Percentiles rank a stretch among this genome's conserved stretches.
These are phyloP conservation scores for Parauchenoglanis ngamensis DNA, from an alignment of 2,797 vertebrate species.

Conservation along the genomic window DNA sequence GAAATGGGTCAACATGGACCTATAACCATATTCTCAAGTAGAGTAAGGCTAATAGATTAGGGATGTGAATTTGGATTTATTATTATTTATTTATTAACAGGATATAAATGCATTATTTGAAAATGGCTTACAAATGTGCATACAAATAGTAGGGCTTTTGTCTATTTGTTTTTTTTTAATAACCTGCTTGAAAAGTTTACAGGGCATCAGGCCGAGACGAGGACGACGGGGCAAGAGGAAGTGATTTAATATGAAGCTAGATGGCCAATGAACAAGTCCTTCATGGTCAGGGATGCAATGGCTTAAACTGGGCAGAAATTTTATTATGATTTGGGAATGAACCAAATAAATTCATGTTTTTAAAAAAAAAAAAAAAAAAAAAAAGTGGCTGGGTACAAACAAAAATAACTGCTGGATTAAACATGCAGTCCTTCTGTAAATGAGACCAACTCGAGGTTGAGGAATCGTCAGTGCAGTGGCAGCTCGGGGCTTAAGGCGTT, in stretches of 20 bases:
- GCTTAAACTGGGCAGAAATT: background rate
- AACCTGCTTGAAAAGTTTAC: background rate
- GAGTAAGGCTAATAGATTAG: background rate
- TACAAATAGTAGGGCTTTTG: too few species aligned
- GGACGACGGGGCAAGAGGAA: too few species aligned
- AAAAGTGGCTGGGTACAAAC: background rate
- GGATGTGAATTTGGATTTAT: background rate
- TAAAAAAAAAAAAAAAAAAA: too few species aligned
- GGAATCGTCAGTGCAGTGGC: background rate
- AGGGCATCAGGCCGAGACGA: background rate
- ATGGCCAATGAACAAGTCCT: too few species aligned
- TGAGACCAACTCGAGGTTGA: background rate
- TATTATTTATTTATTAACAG: background rate
- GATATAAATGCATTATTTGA: background rate
- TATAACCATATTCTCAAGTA: background rate
- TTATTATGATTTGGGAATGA: background rate
- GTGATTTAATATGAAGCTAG: background rate
- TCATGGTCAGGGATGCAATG: background rate
- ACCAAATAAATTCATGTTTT: background rate
- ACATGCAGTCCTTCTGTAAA: background rate
- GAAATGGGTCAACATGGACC: too few species aligned
- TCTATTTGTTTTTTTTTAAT: too few species aligned
- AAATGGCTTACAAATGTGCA: too few species aligned
- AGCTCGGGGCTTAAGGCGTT: background rate
- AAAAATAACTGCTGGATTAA: background rate